These are phyloP conservation scores for Zaprionus ornatus DNA, from an alignment of 1,140 invertebrate genomes.

Conservation along the genomic window DNA sequence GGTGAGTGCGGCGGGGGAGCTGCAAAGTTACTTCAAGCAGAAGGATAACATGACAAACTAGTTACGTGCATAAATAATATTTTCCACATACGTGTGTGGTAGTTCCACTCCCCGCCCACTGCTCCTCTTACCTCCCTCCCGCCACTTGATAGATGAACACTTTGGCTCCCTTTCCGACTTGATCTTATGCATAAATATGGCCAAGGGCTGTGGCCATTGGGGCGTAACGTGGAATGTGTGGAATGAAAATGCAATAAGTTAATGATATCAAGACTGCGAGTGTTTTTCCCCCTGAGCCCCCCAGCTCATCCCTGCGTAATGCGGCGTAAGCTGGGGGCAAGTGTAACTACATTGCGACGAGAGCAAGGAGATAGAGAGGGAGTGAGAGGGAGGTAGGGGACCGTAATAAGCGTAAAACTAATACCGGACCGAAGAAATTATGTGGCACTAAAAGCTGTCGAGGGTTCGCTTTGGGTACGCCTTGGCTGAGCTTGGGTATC, in stretches of 20 bases:
- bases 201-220: constrained; percentile 13
- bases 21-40: constrained; percentile 33
- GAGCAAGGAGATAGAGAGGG: background rate
- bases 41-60: constrained; percentile 78
- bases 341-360: constrained; percentile 6
- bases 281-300: background rate
- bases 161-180: constrained; percentile 14
- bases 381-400: background rate
- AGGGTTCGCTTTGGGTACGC: background rate
- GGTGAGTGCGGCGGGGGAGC: background rate
- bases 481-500: background rate
- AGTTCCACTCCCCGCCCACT: background rate
- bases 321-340: constrained; percentile 47
- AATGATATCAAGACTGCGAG: constrained; percentile 65
- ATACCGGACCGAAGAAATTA: constrained; percentile 54
- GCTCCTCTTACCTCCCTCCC: background rate
- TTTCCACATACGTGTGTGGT: constrained; percentile 37
- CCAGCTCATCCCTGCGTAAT: constrained; percentile 32
- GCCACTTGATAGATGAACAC: constrained; percentile 70
- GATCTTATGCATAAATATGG: constrained; percentile 79
- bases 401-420: constrained; percentile 67
- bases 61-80: constrained; percentile 80
- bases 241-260: constrained; percentile 77
- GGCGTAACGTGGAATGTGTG: constrained; percentile 20
- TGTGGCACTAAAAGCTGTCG: constrained; percentile 57